These are phyloP conservation scores for Oxycera nigricornis DNA, from an alignment of 2,888 invertebrate genomes.

Conservation along the genomic window DNA sequence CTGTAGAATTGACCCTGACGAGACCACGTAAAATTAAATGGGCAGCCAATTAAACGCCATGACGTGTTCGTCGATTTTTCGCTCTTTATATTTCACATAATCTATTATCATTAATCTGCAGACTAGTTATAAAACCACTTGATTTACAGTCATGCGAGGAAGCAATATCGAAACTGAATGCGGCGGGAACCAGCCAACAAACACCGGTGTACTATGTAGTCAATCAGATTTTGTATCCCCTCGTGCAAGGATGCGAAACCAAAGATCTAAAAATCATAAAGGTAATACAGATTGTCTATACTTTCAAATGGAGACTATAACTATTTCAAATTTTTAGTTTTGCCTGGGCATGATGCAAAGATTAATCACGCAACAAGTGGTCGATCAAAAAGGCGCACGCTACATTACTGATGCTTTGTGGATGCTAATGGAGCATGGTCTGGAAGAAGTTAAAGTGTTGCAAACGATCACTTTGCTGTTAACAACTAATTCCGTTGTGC, in stretches of 20 bases:
- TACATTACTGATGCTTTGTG: conserved; percentile 93
- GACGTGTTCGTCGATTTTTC: too few species aligned
- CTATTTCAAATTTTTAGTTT: conserved; percentile 67
- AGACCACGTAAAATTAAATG: too few species aligned
- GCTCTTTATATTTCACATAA: too few species aligned
- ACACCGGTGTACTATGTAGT: conserved; percentile 87
- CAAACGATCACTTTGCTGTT: conserved; percentile 94
- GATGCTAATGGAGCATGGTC: conserved; percentile 91
- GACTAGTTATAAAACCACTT: neutral
- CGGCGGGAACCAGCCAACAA: conserved; percentile 77
- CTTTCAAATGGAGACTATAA: neutral
- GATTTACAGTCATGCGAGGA: conserved; percentile 87
- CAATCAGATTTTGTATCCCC: conserved; percentile 93
- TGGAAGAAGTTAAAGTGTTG: conserved; percentile 94
- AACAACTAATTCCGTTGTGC: conserved; percentile 94
- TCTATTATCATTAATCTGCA: too few species aligned
- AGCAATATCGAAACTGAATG: conserved; percentile 86
- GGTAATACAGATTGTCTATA: conserved; percentile 64
- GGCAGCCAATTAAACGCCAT: too few species aligned
- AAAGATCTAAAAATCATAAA: conserved; percentile 95
- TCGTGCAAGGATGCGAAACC: conserved; percentile 97
- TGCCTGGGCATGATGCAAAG: conserved; percentile 94
- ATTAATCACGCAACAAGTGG: conserved; percentile 86
- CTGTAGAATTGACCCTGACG: too few species aligned
- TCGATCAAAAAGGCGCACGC: conserved; percentile 90